Evolutionary conservation across 1,140 invertebrate genomes (phyloP).

Genomic region (Leptoteleia sp.): DNA sequence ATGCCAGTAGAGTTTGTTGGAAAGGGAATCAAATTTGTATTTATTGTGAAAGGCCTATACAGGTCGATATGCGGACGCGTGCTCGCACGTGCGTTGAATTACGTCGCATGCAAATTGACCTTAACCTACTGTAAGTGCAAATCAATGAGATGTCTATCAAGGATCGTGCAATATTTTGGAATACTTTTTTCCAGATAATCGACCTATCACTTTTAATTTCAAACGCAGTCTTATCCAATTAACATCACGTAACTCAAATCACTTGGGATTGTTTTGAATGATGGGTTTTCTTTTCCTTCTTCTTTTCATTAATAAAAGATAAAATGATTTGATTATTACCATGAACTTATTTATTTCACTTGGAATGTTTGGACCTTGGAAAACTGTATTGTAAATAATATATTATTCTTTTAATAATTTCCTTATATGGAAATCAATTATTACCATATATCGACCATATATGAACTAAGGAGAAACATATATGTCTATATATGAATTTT

Average conservation of each 20-base stretch:
- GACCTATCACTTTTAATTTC: constrained; percentile 22
- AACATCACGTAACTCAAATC: constrained; percentile 4
- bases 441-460: too few relatives aligned
- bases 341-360: too few relatives aligned
- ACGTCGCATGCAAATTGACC: constrained; percentile 49
- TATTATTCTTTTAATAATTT: too few relatives aligned
- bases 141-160: constrained; percentile 47
- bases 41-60: constrained; percentile 24
- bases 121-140: constrained; percentile 55
- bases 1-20: too few relatives aligned
- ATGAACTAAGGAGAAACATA: too few relatives aligned
- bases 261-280: constrained; percentile 3
- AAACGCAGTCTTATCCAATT: constrained; percentile 5
- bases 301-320: too few relatives aligned
- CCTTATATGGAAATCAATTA: too few relatives aligned
- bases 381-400: too few relatives aligned
- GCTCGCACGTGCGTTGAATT: constrained; percentile 63
- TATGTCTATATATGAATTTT: too few relatives aligned
- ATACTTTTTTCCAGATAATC: constrained; percentile 22
- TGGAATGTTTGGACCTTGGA: too few relatives aligned
- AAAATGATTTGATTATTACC: too few relatives aligned
- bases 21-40: constrained; percentile 17
- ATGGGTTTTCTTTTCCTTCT: too few relatives aligned
- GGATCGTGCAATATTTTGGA: constrained; percentile 10
- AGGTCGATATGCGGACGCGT: constrained; percentile 50